phyloP scores from a whole-genome alignment of 2,797 vertebrate species.

The Ctenochaetus hawaiiensis region DNA sequence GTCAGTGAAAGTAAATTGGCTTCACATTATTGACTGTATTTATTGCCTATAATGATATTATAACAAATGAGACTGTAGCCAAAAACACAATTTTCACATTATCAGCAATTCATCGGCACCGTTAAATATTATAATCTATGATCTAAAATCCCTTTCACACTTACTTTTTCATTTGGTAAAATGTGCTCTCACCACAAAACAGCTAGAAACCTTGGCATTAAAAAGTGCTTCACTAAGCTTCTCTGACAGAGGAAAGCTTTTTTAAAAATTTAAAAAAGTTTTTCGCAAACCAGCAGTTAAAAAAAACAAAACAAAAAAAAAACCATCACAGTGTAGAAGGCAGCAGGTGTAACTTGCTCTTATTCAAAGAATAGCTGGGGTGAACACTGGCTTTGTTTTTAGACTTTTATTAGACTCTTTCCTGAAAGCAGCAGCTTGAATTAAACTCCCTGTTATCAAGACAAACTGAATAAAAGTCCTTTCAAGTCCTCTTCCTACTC shows the following conservation, averaged over 20 bases:
- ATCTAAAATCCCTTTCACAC: not conserved
- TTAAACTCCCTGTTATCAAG: constrained; percentile 15
- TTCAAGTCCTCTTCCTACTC: constrained; percentile 8
- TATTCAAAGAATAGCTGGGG: not conserved
- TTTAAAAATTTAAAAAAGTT: constrained; percentile 8
- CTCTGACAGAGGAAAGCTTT: constrained; percentile 14
- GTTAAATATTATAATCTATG: too few relatives aligned
- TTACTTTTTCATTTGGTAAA: constrained; percentile 19
- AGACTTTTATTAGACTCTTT: constrained; percentile 25
- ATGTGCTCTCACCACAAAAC: constrained; percentile 18
- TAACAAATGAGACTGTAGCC: too few relatives aligned
- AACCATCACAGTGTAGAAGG: not conserved
- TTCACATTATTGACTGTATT: too few relatives aligned
- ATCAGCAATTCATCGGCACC: too few relatives aligned
- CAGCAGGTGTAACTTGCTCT: constrained; percentile 28
- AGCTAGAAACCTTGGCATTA: constrained; percentile 26
- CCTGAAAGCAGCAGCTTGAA: constrained; percentile 17
- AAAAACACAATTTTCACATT: too few relatives aligned
- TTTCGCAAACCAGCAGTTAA: not conserved
- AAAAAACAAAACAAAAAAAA: not conserved
- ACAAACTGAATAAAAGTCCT: not conserved
- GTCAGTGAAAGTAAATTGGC: too few relatives aligned
- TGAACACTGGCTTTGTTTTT: constrained; percentile 2
- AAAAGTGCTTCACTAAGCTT: constrained; percentile 19
- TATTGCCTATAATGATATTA: too few relatives aligned